These are phyloP conservation scores for Nymphalis io DNA, from an alignment of 1,140 invertebrate genomes.

Conservation along the genomic window DNA sequence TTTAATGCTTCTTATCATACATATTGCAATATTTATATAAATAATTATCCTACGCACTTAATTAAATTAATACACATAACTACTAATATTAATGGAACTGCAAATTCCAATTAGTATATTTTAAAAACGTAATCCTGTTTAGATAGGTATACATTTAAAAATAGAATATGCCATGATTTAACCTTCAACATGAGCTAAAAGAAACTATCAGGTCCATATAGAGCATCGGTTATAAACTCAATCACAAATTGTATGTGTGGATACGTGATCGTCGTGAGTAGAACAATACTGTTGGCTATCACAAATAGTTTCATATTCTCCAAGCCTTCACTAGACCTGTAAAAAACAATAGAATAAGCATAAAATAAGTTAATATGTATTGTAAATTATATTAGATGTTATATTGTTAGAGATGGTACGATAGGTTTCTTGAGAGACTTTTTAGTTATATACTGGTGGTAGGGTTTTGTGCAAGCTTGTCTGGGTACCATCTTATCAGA, in stretches of 20 bases:
- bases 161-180: not conserved
- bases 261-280: slow-evolving; percentile 65
- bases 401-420: too few species aligned
- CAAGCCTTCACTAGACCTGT: slow-evolving; percentile 67
- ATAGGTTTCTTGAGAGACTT: too few species aligned
- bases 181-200: slow-evolving; percentile 3
- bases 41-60: not conserved
- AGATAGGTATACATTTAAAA: too few species aligned
- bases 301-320: slow-evolving; percentile 76
- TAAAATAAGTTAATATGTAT: not conserved
- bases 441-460: too few species aligned
- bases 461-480: too few species aligned
- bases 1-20: not conserved
- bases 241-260: slow-evolving; percentile 60
- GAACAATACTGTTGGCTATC: slow-evolving; percentile 69
- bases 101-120: too few species aligned
- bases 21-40: too few species aligned
- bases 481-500: too few species aligned
- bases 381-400: too few species aligned
- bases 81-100: too few species aligned
- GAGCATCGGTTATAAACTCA: slow-evolving; percentile 59
- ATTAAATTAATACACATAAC: not conserved
- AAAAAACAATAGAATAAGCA: slow-evolving; percentile 35
- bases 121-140: too few species aligned
- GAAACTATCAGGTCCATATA: slow-evolving; percentile 55